These are phyloP conservation scores for Aphodius sticticus DNA, from an alignment of 2,888 invertebrate genomes.

Conservation along the genomic window DNA sequence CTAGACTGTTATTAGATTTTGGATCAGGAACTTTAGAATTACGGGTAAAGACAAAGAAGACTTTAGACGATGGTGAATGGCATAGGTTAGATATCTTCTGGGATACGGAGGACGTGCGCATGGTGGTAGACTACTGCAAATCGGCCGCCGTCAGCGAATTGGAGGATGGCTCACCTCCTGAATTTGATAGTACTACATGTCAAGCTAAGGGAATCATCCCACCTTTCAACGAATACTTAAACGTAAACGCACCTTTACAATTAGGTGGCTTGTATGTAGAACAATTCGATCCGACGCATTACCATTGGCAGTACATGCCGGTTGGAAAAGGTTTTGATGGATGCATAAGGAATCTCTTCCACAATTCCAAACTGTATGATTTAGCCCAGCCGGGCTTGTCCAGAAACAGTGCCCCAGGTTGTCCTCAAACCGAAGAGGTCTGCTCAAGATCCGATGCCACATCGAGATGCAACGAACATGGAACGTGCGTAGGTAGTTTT, in stretches of 20 bases:
- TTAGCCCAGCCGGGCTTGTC: constrained; percentile 91
- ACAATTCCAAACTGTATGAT: constrained; percentile 96
- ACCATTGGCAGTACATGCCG: constrained; percentile 91
- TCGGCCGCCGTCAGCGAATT: constrained; percentile 88
- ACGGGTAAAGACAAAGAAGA: constrained; percentile 83
- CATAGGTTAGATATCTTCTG: constrained; percentile 96
- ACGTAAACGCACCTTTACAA: constrained; percentile 94
- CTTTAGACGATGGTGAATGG: constrained; percentile 96
- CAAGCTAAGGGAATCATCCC: constrained; percentile 90
- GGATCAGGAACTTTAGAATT: constrained; percentile 92
- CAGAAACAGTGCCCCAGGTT: constrained; percentile 87
- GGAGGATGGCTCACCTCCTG: constrained; percentile 88
- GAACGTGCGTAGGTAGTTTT: constrained; percentile 92
- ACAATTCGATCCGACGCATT: constrained; percentile 87
- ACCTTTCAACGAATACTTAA: constrained; percentile 94
- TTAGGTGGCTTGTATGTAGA: constrained; percentile 92
- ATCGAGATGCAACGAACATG: constrained; percentile 89
- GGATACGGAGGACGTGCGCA: constrained; percentile 91
- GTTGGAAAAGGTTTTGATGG: constrained; percentile 93
- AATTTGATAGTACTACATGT: constrained; percentile 89
- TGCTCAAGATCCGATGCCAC: constrained; percentile 89
- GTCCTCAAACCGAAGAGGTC: constrained; percentile 91
- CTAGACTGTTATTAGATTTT: constrained; percentile 89
- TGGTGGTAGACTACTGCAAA: constrained; percentile 93
- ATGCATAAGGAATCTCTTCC: constrained; percentile 93